Evolutionary conservation across 2,797 vertebrate genomes (phyloP).

Genomic region (Bradypodion pumilum): DNA sequence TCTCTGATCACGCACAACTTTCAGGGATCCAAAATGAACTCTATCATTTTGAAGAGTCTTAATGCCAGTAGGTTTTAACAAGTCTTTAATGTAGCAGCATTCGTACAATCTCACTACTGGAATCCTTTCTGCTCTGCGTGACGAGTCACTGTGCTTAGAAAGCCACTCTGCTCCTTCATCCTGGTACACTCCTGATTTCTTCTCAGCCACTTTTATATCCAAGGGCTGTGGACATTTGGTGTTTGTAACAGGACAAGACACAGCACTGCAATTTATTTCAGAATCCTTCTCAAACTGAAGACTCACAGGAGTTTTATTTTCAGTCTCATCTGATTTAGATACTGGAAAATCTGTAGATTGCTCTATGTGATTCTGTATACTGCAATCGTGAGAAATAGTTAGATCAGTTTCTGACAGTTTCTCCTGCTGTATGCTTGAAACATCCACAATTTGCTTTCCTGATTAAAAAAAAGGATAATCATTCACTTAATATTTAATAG

Average conservation of each 20-base stretch:
- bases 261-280: conserved; percentile 42
- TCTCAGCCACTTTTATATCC: conserved; percentile 50
- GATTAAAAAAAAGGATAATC: conserved; percentile 50
- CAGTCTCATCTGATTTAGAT: conserved; percentile 49
- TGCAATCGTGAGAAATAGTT: conserved; percentile 32
- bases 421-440: conserved; percentile 32
- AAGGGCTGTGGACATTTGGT: conserved; percentile 41
- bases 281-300: conserved; percentile 45
- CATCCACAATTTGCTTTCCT: conserved; percentile 55
- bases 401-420: conserved; percentile 55
- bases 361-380: conserved; percentile 53
- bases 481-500: conserved; percentile 23
- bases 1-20: conserved; percentile 48
- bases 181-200: conserved; percentile 40
- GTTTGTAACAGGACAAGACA: conserved; percentile 21
- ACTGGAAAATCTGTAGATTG: conserved; percentile 40
- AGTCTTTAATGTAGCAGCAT: conserved; percentile 57
- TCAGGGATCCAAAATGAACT: conserved; percentile 50
- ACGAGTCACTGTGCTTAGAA: conserved; percentile 31
- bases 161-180: conserved; percentile 45
- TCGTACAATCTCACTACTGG: conserved; percentile 62
- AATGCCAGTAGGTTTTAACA: conserved; percentile 59
- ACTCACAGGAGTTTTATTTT: conserved; percentile 41
- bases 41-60: conserved; percentile 47
- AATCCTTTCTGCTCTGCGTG: conserved; percentile 58